phyloP scores from a whole-genome alignment of 2,888 invertebrate species.

The Polia nebulosa region DNA sequence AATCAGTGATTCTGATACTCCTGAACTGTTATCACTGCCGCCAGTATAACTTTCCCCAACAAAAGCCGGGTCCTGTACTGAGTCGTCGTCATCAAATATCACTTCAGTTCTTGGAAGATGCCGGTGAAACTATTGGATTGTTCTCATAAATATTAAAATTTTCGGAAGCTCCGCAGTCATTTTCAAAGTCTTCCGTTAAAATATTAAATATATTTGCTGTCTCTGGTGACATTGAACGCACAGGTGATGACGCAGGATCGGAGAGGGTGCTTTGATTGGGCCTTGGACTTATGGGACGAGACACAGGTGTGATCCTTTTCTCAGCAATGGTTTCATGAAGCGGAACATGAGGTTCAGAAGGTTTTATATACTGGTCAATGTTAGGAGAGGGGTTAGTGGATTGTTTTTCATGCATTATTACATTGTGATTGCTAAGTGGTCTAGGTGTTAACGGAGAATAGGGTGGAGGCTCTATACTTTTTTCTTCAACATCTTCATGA shows the following conservation, averaged over 20 bases:
- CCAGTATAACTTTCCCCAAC: constrained; percentile 27
- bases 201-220: constrained; percentile 19
- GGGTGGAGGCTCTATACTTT: constrained; percentile 37
- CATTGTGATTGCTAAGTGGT: constrained; percentile 15
- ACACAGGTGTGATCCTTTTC: neutral
- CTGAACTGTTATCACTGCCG: constrained; percentile 28
- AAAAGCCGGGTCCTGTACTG: constrained; percentile 38
- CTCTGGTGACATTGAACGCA: constrained; percentile 3
- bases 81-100: constrained; percentile 24
- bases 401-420: neutral
- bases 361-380: neutral
- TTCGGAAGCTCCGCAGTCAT: neutral
- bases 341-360: neutral
- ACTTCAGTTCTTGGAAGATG: constrained; percentile 25
- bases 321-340: neutral
- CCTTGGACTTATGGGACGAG: neutral
- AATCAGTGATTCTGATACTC: constrained; percentile 28
- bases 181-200: constrained; percentile 11
- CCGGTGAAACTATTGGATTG: constrained; percentile 6
- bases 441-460: constrained; percentile 37
- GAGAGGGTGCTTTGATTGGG: neutral
- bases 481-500: neutral
- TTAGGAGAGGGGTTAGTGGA: neutral
- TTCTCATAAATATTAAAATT: neutral
- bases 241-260: constrained; percentile 1